Percentiles rank a stretch among this genome's conserved stretches.
Conservation (phyloP, 2,888 invertebrate genomes). For the Falcaria lacertinaria region DNA sequence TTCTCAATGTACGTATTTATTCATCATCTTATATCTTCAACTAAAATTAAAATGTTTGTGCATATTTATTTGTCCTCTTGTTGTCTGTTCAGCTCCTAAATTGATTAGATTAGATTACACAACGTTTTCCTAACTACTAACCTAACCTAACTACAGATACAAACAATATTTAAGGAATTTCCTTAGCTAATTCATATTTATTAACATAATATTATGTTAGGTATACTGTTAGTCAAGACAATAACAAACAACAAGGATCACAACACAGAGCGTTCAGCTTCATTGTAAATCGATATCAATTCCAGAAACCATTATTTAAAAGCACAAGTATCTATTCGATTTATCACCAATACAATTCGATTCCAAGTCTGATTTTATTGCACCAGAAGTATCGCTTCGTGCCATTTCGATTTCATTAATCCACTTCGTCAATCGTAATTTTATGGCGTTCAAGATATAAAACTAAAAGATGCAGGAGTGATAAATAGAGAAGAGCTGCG, state of each 20-base stretch:
- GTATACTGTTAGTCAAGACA: background rate
- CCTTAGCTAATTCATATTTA: no score
- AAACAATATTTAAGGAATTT: no score
- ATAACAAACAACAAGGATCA: background rate
- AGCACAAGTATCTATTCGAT: constrained; percentile 2
- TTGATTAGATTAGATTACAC: no score
- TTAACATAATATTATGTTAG: no score
- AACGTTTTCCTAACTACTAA: no score
- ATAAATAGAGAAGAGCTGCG: background rate
- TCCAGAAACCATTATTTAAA: constrained; percentile 1
- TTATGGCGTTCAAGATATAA: background rate
- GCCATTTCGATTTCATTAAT: background rate
- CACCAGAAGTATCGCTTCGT: background rate
- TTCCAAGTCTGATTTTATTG: constrained; percentile 1
- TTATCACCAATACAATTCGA: constrained; percentile 2
- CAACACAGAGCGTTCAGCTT: background rate
- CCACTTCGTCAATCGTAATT: background rate
- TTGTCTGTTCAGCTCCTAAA: no score
- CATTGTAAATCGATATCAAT: background rate
- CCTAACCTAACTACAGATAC: no score
- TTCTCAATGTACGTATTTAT: no score
- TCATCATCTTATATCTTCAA: no score
- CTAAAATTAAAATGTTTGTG: no score
- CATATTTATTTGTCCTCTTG: no score
- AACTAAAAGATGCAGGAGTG: background rate